phyloP scores from a whole-genome alignment of 2,797 vertebrate species.

The Phaenicophaeus curvirostris region DNA sequence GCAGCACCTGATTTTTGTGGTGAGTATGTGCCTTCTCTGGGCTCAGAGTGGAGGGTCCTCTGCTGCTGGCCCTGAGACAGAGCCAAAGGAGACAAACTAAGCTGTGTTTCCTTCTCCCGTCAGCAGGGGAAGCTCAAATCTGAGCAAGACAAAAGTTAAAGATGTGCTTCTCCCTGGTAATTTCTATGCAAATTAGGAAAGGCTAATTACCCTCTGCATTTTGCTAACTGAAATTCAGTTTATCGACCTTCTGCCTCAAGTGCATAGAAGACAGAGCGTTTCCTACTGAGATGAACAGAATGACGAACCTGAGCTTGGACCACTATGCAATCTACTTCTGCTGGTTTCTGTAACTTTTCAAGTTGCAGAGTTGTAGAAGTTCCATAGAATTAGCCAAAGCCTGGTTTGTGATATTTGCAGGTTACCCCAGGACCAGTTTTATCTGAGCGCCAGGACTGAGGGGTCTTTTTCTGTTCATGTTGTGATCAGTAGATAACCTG shows the following conservation, averaged over 20 bases:
- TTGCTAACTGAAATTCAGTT: background rate
- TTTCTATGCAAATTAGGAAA: background rate
- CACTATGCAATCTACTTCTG: background rate
- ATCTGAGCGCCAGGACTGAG: background rate
- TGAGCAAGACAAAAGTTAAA: background rate
- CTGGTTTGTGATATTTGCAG: background rate
- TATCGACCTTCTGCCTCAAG: background rate
- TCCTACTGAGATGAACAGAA: background rate
- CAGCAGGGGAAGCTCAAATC: background rate
- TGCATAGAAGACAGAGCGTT: background rate
- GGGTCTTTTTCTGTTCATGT: background rate
- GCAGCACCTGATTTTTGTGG: background rate
- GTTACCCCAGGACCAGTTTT: background rate
- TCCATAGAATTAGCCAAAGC: background rate
- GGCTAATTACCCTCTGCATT: background rate
- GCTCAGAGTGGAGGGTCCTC: background rate
- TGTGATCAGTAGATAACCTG: fast-evolving
- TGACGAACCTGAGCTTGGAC: background rate
- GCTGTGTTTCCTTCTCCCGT: background rate
- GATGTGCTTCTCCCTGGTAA: background rate
- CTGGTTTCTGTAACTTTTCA: background rate
- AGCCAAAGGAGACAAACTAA: background rate
- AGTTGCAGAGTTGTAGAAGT: background rate
- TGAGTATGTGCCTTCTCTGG: background rate
- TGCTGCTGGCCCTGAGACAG: background rate